A percentile compares a stretch with the other conserved stretches of the same genome.
Evolutionary conservation across 2,797 vertebrate genomes (phyloP).

Genomic region (Chloroceryle amazona): DNA sequence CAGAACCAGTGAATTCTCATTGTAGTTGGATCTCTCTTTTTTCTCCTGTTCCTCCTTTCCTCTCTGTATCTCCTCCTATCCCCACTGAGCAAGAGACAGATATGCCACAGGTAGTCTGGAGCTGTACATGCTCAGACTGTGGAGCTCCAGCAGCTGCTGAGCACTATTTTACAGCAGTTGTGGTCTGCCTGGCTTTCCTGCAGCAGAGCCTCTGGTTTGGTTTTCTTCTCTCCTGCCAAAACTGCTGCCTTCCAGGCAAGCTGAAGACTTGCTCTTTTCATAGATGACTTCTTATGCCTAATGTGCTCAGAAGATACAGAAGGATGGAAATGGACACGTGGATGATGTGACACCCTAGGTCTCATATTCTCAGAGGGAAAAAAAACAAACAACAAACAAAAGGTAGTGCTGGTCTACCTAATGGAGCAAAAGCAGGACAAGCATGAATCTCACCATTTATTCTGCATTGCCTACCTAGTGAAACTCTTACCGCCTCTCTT

Average conservation of each 20-base stretch:
- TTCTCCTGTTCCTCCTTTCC: background rate
- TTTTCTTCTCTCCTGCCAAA: background rate
- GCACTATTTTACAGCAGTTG: background rate
- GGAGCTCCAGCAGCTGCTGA: background rate
- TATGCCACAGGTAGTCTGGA: background rate
- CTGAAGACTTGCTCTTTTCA: background rate
- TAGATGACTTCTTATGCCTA: background rate
- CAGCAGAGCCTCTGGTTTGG: background rate
- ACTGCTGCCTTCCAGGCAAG: background rate
- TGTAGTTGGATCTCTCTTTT: background rate
- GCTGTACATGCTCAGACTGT: rapidly evolving
- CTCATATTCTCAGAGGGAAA: background rate
- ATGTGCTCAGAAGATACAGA: background rate
- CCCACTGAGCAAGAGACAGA: background rate
- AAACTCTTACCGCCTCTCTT: background rate
- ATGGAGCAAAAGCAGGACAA: background rate
- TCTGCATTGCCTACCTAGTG: background rate
- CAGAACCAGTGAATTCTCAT: background rate
- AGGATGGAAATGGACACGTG: background rate
- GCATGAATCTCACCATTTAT: background rate
- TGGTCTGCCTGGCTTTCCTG: background rate
- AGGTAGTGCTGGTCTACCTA: background rate
- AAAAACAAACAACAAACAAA: background rate
- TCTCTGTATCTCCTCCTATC: background rate
- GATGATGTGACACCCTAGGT: background rate